A percentile compares a stretch with the other conserved stretches of the same genome.
Evolutionary conservation across 2,797 vertebrate genomes (phyloP).

Genomic region (Sebastes nivosus): DNA sequence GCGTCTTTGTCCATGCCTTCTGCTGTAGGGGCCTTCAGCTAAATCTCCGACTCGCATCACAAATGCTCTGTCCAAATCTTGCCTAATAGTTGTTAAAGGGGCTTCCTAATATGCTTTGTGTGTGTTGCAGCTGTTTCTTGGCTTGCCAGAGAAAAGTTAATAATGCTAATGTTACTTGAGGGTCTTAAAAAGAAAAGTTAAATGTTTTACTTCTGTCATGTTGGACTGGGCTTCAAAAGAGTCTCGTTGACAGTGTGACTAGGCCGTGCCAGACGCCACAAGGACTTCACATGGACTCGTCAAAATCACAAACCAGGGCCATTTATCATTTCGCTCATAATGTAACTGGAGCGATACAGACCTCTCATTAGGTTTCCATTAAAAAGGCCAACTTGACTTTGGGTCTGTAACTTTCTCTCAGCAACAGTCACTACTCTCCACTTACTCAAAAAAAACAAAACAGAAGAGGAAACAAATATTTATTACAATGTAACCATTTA

Average conservation of each 20-base stretch:
- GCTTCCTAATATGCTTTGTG: conserved; percentile 37
- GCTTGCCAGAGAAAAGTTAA: conserved; percentile 35
- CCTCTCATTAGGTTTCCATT: conserved; percentile 50
- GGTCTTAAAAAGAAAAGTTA: conserved; percentile 35
- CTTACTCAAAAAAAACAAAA: neutral
- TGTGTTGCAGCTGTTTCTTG: conserved; percentile 66
- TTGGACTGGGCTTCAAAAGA: conserved; percentile 28
- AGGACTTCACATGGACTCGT: conserved; percentile 51
- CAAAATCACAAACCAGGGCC: conserved; percentile 43
- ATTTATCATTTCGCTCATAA: conserved; percentile 52
- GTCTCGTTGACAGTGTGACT: conserved; percentile 33
- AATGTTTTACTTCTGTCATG: conserved; percentile 51
- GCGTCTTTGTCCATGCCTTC: conserved; percentile 51
- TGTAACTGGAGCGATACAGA: conserved; percentile 32
- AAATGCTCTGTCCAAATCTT: conserved; percentile 42
- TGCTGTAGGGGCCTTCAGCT: conserved; percentile 31
- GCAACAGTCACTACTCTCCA: neutral
- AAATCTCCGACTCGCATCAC: conserved; percentile 54
- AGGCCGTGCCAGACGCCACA: conserved; percentile 32
- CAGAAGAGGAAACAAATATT: conserved; percentile 20
- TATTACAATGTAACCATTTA: conserved; percentile 80
- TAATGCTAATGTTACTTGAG: conserved; percentile 36
- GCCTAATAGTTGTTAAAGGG: conserved; percentile 41
- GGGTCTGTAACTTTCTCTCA: neutral
- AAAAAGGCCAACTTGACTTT: conserved; percentile 36